Base-by-base conservation (phyloP, 2,113 vertebrate genomes). In the Hassar affinis region DNA sequence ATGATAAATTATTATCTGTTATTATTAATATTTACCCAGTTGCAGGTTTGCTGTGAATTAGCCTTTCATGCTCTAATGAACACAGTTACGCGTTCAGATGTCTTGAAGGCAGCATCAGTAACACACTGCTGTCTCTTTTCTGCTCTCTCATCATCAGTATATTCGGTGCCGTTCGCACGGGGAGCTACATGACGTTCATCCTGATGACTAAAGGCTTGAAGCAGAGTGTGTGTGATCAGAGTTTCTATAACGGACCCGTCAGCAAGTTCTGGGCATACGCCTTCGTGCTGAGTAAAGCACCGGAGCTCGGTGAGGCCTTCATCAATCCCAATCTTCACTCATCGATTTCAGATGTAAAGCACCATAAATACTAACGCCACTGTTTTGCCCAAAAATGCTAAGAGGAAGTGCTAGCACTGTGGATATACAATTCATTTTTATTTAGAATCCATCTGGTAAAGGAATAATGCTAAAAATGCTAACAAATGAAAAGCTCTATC, bases 191-290 rank as follows among this genome's bases (percentile, higher is more conserved):
- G 98, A 93, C 95, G 83, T 96, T 97, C 93, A 95, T 99, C 92
- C 94, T 99, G 95, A 97, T 98, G 96, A 97, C 96, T 87, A 99
- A 98, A 95, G 98, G 98, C 84, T 95, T 99, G 83, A 97, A 99
- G 91, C 96, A 97, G 92, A 99, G 98, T 14, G 97, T 99, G 52
- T 99, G 98, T 89, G 98, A 99, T 93, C 98, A 99, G 95, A 92
- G 98, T 92, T 99, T 99, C 94, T 99, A 99, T 96, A 97, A 97
- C 86, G 98, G 97, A 90, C 98, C 98, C 22, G 95, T 99, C 95
- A 99, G 96, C 96, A 99, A 99, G 94, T 99, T 99, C 94, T 99
- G 98, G 98, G 98, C 98, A 2, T 99, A 98, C 38, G 98, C 98
- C 57, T 99, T 99, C 91, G 98, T 99, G 85, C 95, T 99, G 87